phyloP scores from a whole-genome alignment of 2,797 vertebrate species.

The Fratercula arctica region DNA sequence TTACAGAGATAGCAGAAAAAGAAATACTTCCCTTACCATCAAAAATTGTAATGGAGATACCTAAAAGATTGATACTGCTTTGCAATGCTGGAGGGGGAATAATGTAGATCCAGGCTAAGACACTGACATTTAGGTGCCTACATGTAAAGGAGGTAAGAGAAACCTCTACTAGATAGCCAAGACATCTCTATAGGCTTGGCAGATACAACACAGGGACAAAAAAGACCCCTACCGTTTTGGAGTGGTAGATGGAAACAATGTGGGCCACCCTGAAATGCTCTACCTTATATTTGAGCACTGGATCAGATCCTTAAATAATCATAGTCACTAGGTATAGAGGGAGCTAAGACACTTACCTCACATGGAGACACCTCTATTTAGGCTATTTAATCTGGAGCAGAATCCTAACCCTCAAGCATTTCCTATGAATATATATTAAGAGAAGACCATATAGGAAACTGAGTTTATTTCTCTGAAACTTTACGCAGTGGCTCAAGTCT shows the following conservation, averaged over 20 bases:
- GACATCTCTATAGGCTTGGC: neutral
- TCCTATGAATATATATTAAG: neutral
- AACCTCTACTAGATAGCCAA: neutral
- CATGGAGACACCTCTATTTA: neutral
- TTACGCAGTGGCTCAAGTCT: neutral
- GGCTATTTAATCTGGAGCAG: neutral
- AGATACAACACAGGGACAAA: accelerated
- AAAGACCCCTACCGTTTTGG: neutral
- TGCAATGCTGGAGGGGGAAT: neutral
- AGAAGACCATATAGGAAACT: neutral
- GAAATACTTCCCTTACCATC: neutral
- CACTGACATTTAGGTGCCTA: accelerated
- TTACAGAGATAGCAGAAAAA: neutral
- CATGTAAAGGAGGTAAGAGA: neutral
- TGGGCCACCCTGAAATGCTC: neutral
- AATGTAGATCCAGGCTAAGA: neutral
- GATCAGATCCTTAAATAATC: neutral
- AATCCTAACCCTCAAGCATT: neutral
- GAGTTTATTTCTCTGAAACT: neutral
- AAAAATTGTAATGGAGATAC: neutral
- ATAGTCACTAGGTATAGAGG: accelerated
- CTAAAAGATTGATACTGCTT: neutral
- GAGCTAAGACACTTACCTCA: neutral
- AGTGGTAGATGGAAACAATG: neutral
- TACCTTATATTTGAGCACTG: neutral